phyloP scores from a whole-genome alignment of 2,797 vertebrate genomes.

The Florisuga fusca region DNA sequence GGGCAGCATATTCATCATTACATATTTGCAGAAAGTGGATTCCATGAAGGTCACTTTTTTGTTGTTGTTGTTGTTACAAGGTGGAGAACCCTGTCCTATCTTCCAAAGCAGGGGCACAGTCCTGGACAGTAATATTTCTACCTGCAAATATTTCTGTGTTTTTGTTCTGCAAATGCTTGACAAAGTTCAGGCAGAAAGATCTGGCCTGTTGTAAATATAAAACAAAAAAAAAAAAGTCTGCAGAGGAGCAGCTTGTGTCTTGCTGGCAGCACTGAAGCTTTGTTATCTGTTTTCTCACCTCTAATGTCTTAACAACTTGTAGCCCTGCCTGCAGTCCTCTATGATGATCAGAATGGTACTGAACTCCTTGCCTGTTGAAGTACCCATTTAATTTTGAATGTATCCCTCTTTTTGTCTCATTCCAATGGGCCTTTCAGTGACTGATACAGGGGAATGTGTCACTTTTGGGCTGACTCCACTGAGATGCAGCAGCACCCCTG shows the following conservation, averaged over 20 bases:
- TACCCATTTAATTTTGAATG: neutral
- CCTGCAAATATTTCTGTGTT: neutral
- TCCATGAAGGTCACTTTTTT: neutral
- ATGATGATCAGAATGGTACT: rapidly evolving
- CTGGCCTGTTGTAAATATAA: neutral
- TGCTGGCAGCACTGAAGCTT: neutral
- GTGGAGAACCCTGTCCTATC: neutral
- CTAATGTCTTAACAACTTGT: neutral
- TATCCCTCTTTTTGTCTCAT: neutral
- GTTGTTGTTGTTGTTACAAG: neutral
- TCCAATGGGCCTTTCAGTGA: neutral
- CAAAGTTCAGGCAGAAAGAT: neutral
- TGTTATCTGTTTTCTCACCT: neutral
- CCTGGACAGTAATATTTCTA: neutral
- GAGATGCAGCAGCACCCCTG: neutral
- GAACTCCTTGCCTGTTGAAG: neutral
- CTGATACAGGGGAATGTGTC: neutral
- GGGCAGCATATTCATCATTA: neutral
- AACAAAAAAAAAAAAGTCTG: neutral
- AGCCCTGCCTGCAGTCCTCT: neutral
- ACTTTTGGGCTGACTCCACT: neutral
- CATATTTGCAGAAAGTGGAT: neutral
- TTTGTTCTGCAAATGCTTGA: neutral
- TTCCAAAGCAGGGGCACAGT: neutral
- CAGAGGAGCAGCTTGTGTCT: neutral